Evolutionary conservation across 2,888 invertebrate genomes (phyloP), one percentile per base, ranked within the genome.

Genomic region (Pseudococcus viburni): DNA sequence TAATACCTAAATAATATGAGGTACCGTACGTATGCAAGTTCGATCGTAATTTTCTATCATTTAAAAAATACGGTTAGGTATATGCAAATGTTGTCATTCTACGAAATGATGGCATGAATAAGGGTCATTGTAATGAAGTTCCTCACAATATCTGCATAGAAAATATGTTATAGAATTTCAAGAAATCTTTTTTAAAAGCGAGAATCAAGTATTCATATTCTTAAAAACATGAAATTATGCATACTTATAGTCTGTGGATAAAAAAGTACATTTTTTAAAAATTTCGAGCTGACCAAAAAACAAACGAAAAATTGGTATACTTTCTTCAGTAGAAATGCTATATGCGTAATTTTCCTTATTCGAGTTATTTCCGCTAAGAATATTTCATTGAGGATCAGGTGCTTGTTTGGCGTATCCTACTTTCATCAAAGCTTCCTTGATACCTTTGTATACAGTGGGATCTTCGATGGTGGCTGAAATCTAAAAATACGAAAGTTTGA

Each of bases 401-500:
- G 90, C 90, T 11, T 89, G 89, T 84, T 89, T 89, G 11, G 96
- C 96, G 90, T 94, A 96, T 0, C 96, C 96, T 89, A 95, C 92
- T 91, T 94, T 95, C 91, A 96, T 95, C 89, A 98, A 92, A 0
- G 95, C 95, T 15, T 93, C 91, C 91, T 95, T 95, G 90, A 98
- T 95, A 91, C 95, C 95, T 11, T 93, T 93, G 91, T 96, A 98
- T 11, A 97, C 96, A 59, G 93, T 93, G 7, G 96, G 94, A 92
- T 98, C 97, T 91, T 98, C 98, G 90, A 98, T 96, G 11, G 97
- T 97, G 4, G 96, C 94, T 86, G 97, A 93, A 91, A 95, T 94
- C 94, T 95, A 73, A 92, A 92, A 33, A 89, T 89, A 33, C n/a
- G 17, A 88, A 77, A 46, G 33, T 33, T 68, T n/a, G 7, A 73